Evolutionary conservation across 2,888 invertebrate genomes (phyloP).

Genomic region (Apantesis nais): DNA sequence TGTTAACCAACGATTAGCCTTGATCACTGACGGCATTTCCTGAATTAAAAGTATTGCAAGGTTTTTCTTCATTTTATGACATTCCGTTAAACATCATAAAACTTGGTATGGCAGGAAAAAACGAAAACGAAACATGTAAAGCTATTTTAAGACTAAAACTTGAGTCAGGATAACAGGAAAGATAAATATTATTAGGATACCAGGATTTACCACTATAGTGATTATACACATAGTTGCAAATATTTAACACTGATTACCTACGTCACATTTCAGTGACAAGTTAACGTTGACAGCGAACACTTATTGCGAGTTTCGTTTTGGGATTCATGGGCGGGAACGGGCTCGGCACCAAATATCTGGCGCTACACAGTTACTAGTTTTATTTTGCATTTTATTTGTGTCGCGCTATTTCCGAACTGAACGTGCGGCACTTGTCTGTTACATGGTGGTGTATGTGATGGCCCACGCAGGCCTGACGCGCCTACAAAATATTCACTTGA

Average conservation of each 20-base stretch:
- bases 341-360: conserved; percentile 74
- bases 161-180: not conserved
- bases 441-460: conserved; percentile 66
- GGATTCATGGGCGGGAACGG: conserved; percentile 62
- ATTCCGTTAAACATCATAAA: conserved; percentile 4
- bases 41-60: conserved; percentile 51
- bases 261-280: conserved; percentile 23
- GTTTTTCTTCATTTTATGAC: conserved; percentile 31
- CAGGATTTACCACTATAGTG: too few relatives aligned
- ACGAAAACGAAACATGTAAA: not conserved
- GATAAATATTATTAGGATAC: not conserved
- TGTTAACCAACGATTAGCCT: conserved; percentile 55
- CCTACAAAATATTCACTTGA: conserved; percentile 56
- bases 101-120: conserved; percentile 1
- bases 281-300: conserved; percentile 46
- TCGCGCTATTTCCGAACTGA: conserved; percentile 83
- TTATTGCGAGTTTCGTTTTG: conserved; percentile 64
- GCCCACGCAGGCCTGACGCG: conserved; percentile 70
- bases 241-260: conserved; percentile 21
- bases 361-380: conserved; percentile 76
- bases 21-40: conserved; percentile 61
- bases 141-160: not conserved
- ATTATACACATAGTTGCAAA: conserved; percentile 22
- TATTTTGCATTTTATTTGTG: conserved; percentile 85
- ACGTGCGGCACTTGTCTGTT: conserved; percentile 81